Base-by-base conservation (phyloP, 2,797 vertebrate species). In the Manis pentadactyla region DNA sequence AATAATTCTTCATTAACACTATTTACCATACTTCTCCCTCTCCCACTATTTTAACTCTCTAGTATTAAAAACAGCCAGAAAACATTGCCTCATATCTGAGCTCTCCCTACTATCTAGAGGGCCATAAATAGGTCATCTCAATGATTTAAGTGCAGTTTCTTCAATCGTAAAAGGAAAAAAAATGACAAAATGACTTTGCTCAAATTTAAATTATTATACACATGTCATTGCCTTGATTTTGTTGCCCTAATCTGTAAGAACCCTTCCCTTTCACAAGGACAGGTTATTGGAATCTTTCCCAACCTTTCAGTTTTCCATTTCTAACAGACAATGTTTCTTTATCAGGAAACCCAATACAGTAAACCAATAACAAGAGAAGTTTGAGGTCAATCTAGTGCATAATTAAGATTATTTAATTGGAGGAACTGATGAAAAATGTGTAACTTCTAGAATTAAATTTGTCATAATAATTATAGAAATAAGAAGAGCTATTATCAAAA, bases 1-100 rank as follows among this genome's bases (percentile, higher is more conserved):
- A 89, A 23, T 51, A 71, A 49, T 81, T 85, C 5, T 87, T 88
- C 49, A 86, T 90, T 93, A 85, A 86, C 10, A 73, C 46, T 49
- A 77, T 63, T 83, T 2, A 18, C 3, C 0, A 5, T 9, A 53
- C 13, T 74, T 49, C 15, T 25, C 7, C 14, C 6, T 61, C 5
- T 37, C n/a, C 34, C 66, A 66, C 27, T 51, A 37, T 75, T 85
- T 79, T 39, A 68, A 31, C 66, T 86, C 23, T 83, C 73, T 95
- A 11, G 7, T 25, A 39, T 57, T 74, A 53, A 86, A 64, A 87
- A 64, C 25, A 66, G 13, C 2, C 39, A 94, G 53, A 61, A 90
- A 18, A 85, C 21, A 63, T 75, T 34, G 63, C 53, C 25, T 95
- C 37, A 73, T 59, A 82, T 87, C 39, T 55, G 25, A 68, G 13